Conservation (phyloP, 2,113 vertebrate species). For the Pantherophis guttatus region DNA sequence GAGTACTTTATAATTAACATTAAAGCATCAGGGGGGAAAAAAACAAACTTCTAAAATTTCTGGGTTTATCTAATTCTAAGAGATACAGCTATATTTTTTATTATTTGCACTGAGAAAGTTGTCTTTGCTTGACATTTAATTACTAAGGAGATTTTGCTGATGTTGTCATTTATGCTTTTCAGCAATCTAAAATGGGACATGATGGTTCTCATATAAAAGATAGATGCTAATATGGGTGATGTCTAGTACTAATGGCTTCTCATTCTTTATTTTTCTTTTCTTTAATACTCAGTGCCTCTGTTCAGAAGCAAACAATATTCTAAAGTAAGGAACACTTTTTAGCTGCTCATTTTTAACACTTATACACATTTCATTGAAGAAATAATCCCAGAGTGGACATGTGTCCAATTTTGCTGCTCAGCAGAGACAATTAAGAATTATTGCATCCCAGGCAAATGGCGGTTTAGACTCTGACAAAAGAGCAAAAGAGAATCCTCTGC, state of each 20-base stretch:
- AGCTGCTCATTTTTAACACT: background rate
- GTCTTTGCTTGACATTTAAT: background rate
- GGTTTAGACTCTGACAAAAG: background rate
- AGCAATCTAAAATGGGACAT: background rate
- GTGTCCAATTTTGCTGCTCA: background rate
- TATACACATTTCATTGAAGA: background rate
- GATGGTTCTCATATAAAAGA: background rate
- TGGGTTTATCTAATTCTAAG: background rate
- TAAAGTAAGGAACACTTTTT: background rate
- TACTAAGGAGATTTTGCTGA: background rate
- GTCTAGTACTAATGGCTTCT: background rate
- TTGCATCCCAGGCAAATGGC: background rate
- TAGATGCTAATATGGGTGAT: background rate
- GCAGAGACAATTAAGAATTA: background rate
- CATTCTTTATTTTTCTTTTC: background rate
- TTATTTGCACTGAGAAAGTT: background rate
- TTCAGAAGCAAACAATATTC: background rate
- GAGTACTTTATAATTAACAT: background rate
- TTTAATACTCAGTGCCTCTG: background rate
- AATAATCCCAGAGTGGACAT: background rate
- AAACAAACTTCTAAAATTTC: background rate
- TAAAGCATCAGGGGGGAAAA: background rate
- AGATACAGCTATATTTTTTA: background rate
- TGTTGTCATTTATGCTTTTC: background rate
- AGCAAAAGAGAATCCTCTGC: background rate